Base-by-base conservation (phyloP, 2,797 vertebrate genomes). In the Furcifer pardalis region DNA sequence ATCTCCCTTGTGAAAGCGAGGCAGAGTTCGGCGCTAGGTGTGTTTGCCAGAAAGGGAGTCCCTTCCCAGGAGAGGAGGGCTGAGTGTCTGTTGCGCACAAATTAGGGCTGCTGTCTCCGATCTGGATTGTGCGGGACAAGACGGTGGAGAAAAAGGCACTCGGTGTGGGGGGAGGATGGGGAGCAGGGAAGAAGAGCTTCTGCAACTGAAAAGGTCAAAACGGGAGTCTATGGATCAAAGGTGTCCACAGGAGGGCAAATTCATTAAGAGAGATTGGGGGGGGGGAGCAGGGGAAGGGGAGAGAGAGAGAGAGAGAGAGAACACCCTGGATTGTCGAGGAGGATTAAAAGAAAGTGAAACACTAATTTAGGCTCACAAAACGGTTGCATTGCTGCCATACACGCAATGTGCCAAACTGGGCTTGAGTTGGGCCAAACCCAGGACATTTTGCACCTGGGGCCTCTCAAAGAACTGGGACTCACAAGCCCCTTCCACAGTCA, bases 1-100 rank as follows among this genome's bases (percentile, higher is more conserved):
- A 25, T 35, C 76, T 5, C 17, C 0, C 1, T 4, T 23, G 12
- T 12, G 1, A 4, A 5, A 2, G 2, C 25, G 2, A 68, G 77
- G 79, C 23, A 25, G 5, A 42, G n/a, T 68, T 44, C 49, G 21
- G 42, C 60, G 35, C 46, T 7, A 17, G 9, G 32, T 1, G 5
- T 27, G 7, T 23, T 79, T 63, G 8, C 42, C 79, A 10, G 32
- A n/a, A 30, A 62, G n/a, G 4, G 44, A 73, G 42, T 19, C 7
- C 37, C 49, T 8, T 44, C 35, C 30, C 23, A 78, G 32, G 27
- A n/a, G 7, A 37, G n/a, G 10, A 17, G 2, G 35, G 37, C 25
- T 30, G 19, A 5, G 25, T 46, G 27, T 17, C 73, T 2, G 1
- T 9, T 37, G 32, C 21, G n/a, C 10, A 17, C 21, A 9, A 25